phyloP scores from a whole-genome alignment of 2,797 vertebrate species.

The Gobio occitaniae region DNA sequence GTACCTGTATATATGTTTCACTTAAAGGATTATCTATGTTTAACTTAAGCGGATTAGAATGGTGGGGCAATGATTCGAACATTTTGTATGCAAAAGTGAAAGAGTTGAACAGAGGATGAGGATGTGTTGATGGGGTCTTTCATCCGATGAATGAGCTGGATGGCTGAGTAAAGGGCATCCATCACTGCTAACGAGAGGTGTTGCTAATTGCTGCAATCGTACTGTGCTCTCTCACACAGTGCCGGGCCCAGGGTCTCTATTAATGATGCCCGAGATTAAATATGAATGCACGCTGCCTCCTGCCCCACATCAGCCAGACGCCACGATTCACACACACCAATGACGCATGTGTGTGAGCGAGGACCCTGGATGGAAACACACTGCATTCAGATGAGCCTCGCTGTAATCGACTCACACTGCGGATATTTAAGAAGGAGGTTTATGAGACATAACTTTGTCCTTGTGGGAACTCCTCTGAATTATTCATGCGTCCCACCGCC shows the following conservation, averaged over 20 bases:
- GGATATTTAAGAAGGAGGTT: not conserved
- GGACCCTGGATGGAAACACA: too few species aligned
- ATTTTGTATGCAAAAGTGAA: too few species aligned
- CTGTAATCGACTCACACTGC: not conserved
- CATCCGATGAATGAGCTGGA: constrained; percentile 42
- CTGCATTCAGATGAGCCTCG: not conserved
- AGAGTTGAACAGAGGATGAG: too few species aligned
- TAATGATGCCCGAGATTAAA: constrained; percentile 79
- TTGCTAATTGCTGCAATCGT: constrained; percentile 64
- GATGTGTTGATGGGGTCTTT: not conserved
- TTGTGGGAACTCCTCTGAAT: constrained; percentile 41
- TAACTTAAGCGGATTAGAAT: too few species aligned
- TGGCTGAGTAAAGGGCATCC: constrained; percentile 28
- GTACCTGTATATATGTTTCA: too few species aligned
- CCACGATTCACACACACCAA: constrained; percentile 14
- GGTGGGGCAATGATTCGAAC: too few species aligned
- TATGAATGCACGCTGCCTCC: constrained; percentile 73
- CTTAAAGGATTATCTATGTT: too few species aligned
- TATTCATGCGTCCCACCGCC: constrained; percentile 51
- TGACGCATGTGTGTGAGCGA: not conserved
- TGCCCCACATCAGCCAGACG: constrained; percentile 67
- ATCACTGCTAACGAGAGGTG: constrained; percentile 26
- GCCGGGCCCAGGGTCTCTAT: constrained; percentile 65
- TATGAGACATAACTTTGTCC: not conserved
- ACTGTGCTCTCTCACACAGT: constrained; percentile 65